Evolutionary conservation across 2,113 vertebrate species (phyloP).

Genomic region (Xiphophorus maculatus): DNA sequence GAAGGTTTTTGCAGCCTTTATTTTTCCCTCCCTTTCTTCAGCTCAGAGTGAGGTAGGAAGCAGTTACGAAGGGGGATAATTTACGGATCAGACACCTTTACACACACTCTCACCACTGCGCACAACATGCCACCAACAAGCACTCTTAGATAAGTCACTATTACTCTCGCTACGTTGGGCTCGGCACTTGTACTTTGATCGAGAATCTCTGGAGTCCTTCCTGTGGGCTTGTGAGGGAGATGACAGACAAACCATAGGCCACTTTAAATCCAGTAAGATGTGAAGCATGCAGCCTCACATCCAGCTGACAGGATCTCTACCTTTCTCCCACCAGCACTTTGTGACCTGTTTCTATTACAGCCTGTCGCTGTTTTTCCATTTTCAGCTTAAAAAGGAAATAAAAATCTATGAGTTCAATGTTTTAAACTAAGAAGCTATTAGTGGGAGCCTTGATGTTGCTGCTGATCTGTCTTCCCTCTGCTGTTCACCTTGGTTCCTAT

Average conservation of each 20-base stretch:
- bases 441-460: conserved; percentile 27
- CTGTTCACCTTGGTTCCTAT: conserved; percentile 56
- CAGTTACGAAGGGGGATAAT: conserved; percentile 66
- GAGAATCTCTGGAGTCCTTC: conserved; percentile 28
- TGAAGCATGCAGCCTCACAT: conserved; percentile 38
- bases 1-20: conserved; percentile 66
- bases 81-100: conserved; percentile 59
- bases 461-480: conserved; percentile 33
- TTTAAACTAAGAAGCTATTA: not conserved
- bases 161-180: conserved; percentile 54
- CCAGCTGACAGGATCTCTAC: conserved; percentile 46
- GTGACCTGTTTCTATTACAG: conserved; percentile 29
- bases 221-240: conserved; percentile 4
- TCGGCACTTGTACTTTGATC: conserved; percentile 41
- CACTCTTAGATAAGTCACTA: conserved; percentile 55
- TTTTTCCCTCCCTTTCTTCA: conserved; percentile 27
- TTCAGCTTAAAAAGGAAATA: conserved; percentile 12
- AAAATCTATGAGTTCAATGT: conserved; percentile 29
- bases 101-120: conserved; percentile 12
- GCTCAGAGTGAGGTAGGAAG: conserved; percentile 71
- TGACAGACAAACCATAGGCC: conserved; percentile 42
- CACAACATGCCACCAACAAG: conserved; percentile 43
- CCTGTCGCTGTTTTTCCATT: conserved; percentile 47
- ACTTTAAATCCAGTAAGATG: conserved; percentile 57
- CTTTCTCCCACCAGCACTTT: conserved; percentile 21